Conservation (phyloP, 2,113 vertebrate species). For the Lonchura striata region DNA sequence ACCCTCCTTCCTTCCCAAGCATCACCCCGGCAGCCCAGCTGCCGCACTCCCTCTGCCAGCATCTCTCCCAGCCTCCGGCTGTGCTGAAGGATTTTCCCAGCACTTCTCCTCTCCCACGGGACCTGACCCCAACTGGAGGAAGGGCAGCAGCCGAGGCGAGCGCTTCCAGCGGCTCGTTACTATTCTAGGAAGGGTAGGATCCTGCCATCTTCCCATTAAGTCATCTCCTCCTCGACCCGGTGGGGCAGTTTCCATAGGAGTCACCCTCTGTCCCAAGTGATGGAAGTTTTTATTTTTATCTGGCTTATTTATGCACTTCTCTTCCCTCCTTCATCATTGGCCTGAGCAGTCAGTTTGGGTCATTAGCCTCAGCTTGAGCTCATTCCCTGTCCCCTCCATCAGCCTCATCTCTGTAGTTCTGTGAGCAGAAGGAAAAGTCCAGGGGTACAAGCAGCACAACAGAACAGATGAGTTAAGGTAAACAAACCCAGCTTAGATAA, state of each 20-base stretch:
- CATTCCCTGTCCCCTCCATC: not conserved
- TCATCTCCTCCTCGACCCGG: not conserved
- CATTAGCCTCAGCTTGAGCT: not conserved
- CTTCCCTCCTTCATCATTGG: not conserved
- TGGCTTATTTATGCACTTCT: not conserved
- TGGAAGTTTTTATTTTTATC: slow-evolving; percentile 61
- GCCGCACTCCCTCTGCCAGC: not conserved
- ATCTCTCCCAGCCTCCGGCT: not conserved
- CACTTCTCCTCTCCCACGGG: not conserved
- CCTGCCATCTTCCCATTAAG: slow-evolving; percentile 13
- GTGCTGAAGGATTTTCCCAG: not conserved
- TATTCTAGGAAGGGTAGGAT: slow-evolving; percentile 15
- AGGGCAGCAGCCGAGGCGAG: not conserved
- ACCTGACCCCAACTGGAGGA: not conserved
- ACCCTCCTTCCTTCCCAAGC: not conserved
- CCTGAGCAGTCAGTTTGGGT: not conserved
- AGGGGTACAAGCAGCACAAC: not conserved
- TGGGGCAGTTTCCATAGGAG: slow-evolving; percentile 45
- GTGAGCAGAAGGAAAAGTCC: not conserved
- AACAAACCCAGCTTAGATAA: not conserved
- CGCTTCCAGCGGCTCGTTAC: not conserved
- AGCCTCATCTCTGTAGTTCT: not conserved
- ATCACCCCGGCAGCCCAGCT: not conserved
- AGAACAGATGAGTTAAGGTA: not conserved
- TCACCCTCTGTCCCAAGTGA: slow-evolving; percentile 1